Evolutionary conservation across 2,113 vertebrate species (phyloP).

Genomic region (Neopipo cinnamomea): DNA sequence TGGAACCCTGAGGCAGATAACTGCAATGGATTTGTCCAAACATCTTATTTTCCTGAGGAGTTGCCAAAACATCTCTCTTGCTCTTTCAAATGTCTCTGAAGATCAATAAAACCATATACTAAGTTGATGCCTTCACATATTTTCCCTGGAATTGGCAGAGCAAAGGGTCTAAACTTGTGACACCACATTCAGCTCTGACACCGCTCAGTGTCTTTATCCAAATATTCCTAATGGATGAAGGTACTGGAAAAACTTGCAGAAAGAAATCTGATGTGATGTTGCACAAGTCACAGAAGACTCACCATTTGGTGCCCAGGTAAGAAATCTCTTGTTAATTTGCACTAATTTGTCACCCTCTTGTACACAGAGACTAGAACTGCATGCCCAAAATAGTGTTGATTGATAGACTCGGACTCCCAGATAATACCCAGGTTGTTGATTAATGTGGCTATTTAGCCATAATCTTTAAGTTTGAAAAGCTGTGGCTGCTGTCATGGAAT

Average conservation of each 20-base stretch:
- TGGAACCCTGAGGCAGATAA: neutral
- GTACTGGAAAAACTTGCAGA: neutral
- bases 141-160: neutral
- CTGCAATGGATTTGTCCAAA: neutral
- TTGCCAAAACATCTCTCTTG: conserved; percentile 7
- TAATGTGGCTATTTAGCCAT: neutral
- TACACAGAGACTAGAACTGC: neutral
- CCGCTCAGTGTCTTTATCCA: neutral
- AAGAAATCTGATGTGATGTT: neutral
- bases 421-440: neutral
- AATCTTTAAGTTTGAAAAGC: neutral
- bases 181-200: neutral
- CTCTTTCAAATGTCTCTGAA: neutral
- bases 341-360: neutral
- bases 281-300: neutral
- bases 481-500: neutral
- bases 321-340: neutral
- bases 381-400: neutral
- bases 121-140: neutral
- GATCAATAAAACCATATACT: conserved; percentile 43
- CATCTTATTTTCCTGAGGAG: neutral
- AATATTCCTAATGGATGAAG: neutral
- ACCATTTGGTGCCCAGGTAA: neutral
- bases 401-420: neutral
- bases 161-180: neutral